Evolutionary conservation across 2,113 vertebrate genomes (phyloP), one percentile per base, ranked within the genome.

Genomic region (Turnix velox): DNA sequence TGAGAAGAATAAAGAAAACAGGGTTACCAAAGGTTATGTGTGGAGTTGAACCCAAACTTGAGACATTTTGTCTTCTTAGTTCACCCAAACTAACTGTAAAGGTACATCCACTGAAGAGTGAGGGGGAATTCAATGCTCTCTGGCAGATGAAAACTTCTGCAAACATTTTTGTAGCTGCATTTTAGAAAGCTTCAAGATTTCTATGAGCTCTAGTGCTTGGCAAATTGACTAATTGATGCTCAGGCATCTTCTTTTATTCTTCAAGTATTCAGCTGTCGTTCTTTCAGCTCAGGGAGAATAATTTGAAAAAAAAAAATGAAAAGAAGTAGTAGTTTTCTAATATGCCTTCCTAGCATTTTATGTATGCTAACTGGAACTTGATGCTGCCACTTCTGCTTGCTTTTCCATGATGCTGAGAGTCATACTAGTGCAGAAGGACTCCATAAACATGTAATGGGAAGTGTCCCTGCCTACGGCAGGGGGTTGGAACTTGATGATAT

Each of bases 341-440:
- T 58, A 30, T 40, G 18, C 25, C 10, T 84, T 76, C 52, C 14
- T 80, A 33, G 31, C 62, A 13, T 15, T n/a, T n/a, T 48, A 0
- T 48, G 8, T 61, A 0, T 62, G 16, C 24, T 54, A 65, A 31
- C 16, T 6, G 7, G 27, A 73, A 42, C 33, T 83, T 37, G 35
- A 30, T 80, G 15, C 14, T 63, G 9, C 39, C 87, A 46, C 40
- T 48, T 46, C 4, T 77, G 40, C 24, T 10, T 35, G 35, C n/a
- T 63, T 35, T 61, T 82, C 33, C 16, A 9, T 55, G 65, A 19
- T 20, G 5, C 31, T n/a, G 39, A 35, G n/a, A 19, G 30, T 51
- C n/a, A 5, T 10, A 3, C 16, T 6, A 0, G 0, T 55, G 40
- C n/a, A 76, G 73, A 67, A 90, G 23, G 19, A 43, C 45, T 55